A percentile compares a stretch with the other conserved stretches of the same genome.
phyloP scores from a whole-genome alignment of 2,797 vertebrate genomes.

The Diplodus sargus region DNA sequence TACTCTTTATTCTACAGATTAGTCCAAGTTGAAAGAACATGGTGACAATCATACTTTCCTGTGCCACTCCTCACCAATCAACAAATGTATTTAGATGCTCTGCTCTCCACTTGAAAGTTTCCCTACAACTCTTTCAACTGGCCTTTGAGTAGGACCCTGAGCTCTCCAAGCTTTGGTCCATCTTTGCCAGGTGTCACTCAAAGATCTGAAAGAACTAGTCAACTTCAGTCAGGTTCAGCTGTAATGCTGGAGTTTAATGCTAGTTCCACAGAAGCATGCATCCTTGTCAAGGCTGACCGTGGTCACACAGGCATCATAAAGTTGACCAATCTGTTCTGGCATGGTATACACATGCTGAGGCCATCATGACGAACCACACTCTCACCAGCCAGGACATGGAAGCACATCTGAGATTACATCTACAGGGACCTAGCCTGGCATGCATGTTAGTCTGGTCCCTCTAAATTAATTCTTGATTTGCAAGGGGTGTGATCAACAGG shows the following conservation, averaged over 20 bases:
- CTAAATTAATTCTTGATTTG: no score
- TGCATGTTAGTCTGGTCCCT: no score
- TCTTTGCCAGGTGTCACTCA: neutral
- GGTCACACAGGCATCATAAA: neutral
- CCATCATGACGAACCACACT: neutral
- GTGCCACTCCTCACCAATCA: neutral
- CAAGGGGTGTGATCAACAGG: no score
- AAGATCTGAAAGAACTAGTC: neutral
- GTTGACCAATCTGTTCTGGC: neutral
- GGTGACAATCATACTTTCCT: neutral
- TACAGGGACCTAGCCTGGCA: neutral
- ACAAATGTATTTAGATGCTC: neutral
- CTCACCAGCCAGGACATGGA: neutral
- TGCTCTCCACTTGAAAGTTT: neutral
- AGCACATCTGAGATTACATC: neutral
- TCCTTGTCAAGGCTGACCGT: neutral
- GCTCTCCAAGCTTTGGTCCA: neutral
- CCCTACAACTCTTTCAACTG: neutral
- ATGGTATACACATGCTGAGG: neutral
- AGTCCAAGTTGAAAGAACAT: neutral
- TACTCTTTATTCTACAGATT: neutral
- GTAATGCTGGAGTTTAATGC: slow-evolving; percentile 2
- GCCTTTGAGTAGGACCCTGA: neutral
- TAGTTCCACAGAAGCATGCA: neutral
- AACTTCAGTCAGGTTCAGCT: neutral